Conservation (phyloP, 2,888 invertebrate genomes). For the Pyralis farinalis region DNA sequence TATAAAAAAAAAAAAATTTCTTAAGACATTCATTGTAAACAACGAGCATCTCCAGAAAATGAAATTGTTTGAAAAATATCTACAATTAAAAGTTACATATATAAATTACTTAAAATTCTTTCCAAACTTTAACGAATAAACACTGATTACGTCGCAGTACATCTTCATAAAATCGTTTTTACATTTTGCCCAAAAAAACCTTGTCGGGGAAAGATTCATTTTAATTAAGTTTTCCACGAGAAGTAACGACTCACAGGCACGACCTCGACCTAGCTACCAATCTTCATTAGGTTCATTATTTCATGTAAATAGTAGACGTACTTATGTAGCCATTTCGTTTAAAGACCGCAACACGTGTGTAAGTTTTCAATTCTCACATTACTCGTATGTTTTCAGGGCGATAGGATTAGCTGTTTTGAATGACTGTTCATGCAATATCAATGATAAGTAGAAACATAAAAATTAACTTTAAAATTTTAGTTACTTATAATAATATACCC, state of each 20-base stretch:
- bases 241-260: constrained; percentile 54
- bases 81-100: not conserved
- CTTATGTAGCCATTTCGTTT: constrained; percentile 26
- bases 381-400: constrained; percentile 1
- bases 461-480: too few species aligned
- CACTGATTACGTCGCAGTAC: constrained; percentile 32
- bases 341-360: constrained; percentile 1
- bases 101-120: not conserved
- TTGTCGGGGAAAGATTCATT: constrained; percentile 63
- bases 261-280: constrained; percentile 63
- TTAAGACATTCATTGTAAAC: too few species aligned
- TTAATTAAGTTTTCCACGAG: constrained; percentile 72
- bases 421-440: too few species aligned
- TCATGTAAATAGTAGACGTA: constrained; percentile 35
- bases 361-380: not conserved
- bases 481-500: too few species aligned
- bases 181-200: constrained; percentile 51
- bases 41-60: not conserved
- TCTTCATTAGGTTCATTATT: constrained; percentile 72
- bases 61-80: not conserved
- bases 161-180: constrained; percentile 33
- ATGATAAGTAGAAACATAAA: too few species aligned
- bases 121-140: constrained; percentile 20
- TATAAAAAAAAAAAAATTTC: too few species aligned
- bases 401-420: too few species aligned